phyloP scores from a whole-genome alignment of 2,797 vertebrate genomes.

The Micromesistius poutassou region DNA sequence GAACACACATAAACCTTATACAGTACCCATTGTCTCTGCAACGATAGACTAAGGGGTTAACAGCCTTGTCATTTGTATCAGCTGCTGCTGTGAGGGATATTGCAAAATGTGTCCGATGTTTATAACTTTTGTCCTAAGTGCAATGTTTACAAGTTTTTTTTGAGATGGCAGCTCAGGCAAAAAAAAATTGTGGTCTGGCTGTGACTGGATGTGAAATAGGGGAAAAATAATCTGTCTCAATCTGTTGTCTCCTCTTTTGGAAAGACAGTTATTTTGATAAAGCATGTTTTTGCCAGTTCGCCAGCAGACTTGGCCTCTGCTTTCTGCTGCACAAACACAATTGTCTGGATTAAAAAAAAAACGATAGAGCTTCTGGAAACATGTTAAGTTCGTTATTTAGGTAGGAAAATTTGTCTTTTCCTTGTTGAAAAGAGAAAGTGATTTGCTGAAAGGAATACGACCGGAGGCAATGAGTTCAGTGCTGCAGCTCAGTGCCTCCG shows the following conservation, averaged over 20 bases:
- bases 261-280: constrained; percentile 40
- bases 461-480: constrained; percentile 36
- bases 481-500: constrained; percentile 28
- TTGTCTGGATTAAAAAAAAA: constrained; percentile 7
- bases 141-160: constrained; percentile 56
- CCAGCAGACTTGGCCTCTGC: constrained; percentile 49
- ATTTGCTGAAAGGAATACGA: constrained; percentile 30
- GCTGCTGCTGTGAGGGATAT: constrained; percentile 35
- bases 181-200: constrained; percentile 37
- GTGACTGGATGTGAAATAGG: constrained; percentile 4
- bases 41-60: not conserved
- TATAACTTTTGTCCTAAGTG: constrained; percentile 33
- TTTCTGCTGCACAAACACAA: constrained; percentile 38
- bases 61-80: constrained; percentile 12
- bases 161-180: constrained; percentile 58
- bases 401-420: not conserved
- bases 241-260: constrained; percentile 36
- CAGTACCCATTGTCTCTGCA: not conserved
- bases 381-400: not conserved
- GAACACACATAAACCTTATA: not conserved
- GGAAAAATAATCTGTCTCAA: not conserved
- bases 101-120: constrained; percentile 45
- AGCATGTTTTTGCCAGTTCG: constrained; percentile 62
- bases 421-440: not conserved
- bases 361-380: not conserved